Evolutionary conservation across 2,797 vertebrate species (phyloP).

Genomic region (Falco columbarius): DNA sequence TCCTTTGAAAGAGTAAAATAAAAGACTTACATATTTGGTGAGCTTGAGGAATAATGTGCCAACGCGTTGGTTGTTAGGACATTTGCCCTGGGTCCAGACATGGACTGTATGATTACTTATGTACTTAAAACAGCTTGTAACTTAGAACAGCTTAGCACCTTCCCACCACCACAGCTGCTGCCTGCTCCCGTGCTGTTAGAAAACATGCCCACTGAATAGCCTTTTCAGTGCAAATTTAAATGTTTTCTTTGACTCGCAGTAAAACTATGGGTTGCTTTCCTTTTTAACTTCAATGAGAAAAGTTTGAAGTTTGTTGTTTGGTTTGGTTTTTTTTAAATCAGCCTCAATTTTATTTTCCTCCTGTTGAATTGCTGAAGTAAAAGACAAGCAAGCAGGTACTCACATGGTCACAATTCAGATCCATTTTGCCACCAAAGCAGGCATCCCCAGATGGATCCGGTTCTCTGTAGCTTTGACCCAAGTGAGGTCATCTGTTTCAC

Average conservation of each 20-base stretch:
- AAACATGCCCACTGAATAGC: neutral
- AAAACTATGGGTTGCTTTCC: neutral
- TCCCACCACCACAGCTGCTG: neutral
- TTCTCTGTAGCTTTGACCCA: neutral
- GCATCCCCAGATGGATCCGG: neutral
- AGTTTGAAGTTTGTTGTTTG: neutral
- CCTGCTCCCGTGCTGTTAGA: neutral
- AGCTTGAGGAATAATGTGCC: neutral
- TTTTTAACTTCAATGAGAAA: neutral
- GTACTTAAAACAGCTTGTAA: neutral
- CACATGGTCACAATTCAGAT: accelerated
- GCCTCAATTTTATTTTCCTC: neutral
- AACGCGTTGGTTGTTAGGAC: accelerated
- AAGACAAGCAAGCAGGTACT: neutral
- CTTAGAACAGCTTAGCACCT: neutral
- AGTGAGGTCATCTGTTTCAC: neutral
- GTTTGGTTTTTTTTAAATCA: neutral
- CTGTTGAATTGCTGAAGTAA: neutral
- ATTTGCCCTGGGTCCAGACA: neutral
- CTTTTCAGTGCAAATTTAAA: neutral
- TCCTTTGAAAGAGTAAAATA: neutral
- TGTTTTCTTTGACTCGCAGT: neutral
- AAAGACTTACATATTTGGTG: neutral
- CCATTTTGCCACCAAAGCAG: neutral
- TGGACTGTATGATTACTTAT: neutral